A percentile compares a stretch with the other conserved stretches of the same genome.
Conservation (phyloP, 2,797 vertebrate genomes). For the Enteromius anoplus region DNA sequence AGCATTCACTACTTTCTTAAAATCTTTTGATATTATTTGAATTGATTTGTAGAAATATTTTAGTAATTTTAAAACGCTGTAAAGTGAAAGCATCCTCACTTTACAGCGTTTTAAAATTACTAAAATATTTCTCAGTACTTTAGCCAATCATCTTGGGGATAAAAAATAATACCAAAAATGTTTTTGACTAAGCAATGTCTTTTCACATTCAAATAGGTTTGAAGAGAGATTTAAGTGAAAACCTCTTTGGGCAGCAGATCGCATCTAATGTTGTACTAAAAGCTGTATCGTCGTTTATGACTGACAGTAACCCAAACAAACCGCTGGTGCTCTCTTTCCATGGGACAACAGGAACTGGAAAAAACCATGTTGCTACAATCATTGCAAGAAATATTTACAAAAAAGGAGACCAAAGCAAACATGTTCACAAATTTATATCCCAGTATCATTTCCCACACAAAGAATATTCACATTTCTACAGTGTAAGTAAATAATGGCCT, state of each 20-base stretch:
- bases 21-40: too few relatives aligned
- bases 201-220: neutral
- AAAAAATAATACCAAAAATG: too few relatives aligned
- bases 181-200: too few relatives aligned
- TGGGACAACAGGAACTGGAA: neutral
- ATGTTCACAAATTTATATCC: neutral
- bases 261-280: neutral
- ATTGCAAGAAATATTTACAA: constrained; percentile 11
- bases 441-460: neutral
- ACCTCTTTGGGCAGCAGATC: constrained; percentile 4
- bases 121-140: too few relatives aligned
- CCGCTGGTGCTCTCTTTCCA: neutral
- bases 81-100: too few relatives aligned
- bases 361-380: neutral
- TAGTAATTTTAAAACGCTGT: too few relatives aligned
- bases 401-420: neutral
- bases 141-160: too few relatives aligned
- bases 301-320: neutral
- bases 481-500: neutral
- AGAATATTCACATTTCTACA: fast-evolving
- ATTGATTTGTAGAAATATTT: too few relatives aligned
- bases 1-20: too few relatives aligned
- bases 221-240: neutral
- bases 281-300: neutral
- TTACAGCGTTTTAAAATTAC: too few relatives aligned